These are phyloP conservation scores for Spatulosminthurus flaviceps DNA, from an alignment of 2,888 invertebrate species.

Conservation along the genomic window DNA sequence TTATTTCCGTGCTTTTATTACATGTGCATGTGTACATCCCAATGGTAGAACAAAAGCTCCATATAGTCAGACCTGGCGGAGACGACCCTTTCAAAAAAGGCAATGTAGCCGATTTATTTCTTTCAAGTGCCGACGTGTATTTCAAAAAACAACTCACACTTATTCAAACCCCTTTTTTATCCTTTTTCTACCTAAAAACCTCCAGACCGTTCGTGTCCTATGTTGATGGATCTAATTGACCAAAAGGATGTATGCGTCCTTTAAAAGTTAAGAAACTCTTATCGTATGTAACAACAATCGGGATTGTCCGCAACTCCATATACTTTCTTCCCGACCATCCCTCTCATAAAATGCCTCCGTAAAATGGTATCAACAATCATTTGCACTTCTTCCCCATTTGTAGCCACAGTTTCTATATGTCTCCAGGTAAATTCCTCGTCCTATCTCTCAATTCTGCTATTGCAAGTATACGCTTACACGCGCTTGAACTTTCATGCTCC, in stretches of 20 bases:
- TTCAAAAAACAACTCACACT: slow-evolving; percentile 13
- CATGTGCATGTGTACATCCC: not conserved
- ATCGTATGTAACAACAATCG: not conserved
- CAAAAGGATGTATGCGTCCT: slow-evolving; percentile 3
- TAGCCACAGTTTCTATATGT: too few relatives aligned
- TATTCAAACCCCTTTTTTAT: slow-evolving; percentile 31
- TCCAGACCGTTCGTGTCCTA: slow-evolving; percentile 6
- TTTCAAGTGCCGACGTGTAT: slow-evolving; percentile 39
- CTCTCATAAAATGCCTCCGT: not conserved
- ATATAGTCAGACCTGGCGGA: slow-evolving; percentile 12
- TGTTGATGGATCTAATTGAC: slow-evolving; percentile 35
- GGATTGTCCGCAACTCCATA: too few relatives aligned
- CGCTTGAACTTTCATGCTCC: too few relatives aligned
- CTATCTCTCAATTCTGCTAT: not conserved
- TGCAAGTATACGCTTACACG: too few relatives aligned
- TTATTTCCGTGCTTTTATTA: slow-evolving; percentile 28
- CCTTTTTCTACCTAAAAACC: slow-evolving; percentile 16
- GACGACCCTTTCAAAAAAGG: slow-evolving; percentile 37
- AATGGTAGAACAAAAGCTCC: not conserved
- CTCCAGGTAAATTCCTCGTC: not conserved
- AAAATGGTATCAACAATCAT: not conserved
- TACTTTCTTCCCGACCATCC: not conserved
- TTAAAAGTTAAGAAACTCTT: not conserved
- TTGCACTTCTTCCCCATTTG: not conserved
- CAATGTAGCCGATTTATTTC: slow-evolving; percentile 30